phyloP scores from a whole-genome alignment of 2,888 invertebrate genomes.

The Melanargia galathea region DNA sequence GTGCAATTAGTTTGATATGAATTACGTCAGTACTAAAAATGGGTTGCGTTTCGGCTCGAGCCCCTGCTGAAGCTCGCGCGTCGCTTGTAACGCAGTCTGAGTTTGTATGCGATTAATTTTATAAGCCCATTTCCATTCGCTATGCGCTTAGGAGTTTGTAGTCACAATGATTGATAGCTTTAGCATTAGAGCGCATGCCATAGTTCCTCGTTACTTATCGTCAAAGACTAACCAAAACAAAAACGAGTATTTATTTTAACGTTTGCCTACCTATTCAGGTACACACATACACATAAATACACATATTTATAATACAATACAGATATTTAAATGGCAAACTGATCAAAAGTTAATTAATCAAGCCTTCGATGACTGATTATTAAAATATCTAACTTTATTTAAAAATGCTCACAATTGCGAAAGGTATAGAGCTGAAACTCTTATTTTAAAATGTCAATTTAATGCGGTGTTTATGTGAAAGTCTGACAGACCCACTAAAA shows the following conservation, averaged over 20 bases:
- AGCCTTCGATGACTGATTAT: neutral
- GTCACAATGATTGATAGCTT: constrained; percentile 12
- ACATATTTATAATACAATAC: too few relatives aligned
- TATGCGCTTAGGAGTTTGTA: constrained; percentile 40
- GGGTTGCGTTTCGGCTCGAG: neutral
- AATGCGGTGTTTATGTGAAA: too few relatives aligned
- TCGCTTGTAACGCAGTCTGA: neutral
- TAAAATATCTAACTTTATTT: neutral
- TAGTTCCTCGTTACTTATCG: constrained; percentile 8
- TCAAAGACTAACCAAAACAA: constrained; percentile 6
- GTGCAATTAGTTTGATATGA: too few relatives aligned
- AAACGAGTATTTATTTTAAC: neutral
- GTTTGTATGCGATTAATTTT: constrained; percentile 30
- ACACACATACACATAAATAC: neutral
- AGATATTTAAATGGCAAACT: neutral
- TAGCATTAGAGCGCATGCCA: constrained; percentile 30
- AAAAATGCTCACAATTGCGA: too few relatives aligned
- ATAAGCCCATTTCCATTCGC: constrained; percentile 43
- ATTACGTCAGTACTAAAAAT: too few relatives aligned
- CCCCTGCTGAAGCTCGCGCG: neutral
- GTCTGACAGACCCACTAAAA: too few relatives aligned
- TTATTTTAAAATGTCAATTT: too few relatives aligned
- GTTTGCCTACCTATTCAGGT: constrained; percentile 3
- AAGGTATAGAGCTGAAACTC: too few relatives aligned
- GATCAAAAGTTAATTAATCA: neutral